Evolutionary conservation across 2,888 invertebrate species (phyloP), one percentile per base, ranked within the genome.

Genomic region (Marasmarcha lunaedactyla): DNA sequence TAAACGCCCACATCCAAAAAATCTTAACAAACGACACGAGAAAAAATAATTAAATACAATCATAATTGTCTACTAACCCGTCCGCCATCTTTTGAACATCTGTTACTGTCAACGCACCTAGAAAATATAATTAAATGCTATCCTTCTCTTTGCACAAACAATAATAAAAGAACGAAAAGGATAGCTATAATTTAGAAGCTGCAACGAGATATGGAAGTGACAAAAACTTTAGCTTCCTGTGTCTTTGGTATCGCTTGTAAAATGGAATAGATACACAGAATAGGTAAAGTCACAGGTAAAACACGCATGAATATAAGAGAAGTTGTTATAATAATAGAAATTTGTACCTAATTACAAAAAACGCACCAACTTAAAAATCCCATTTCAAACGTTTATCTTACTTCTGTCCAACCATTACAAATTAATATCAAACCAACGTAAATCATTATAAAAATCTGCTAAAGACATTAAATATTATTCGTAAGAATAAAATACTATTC

Each of bases 101-200:
- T 83, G 83, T 81, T 79, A 72, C 69, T 76, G 79, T 78, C 76
- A 76, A 74, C 78, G 78, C 79, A 83, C 81, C 81, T 83, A 79
- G 72, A 63, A 59, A 49, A 54, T 49, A 48, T 38, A 43, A 43
- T 36, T 57, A 5, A 20, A 43, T 46, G 36, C 62, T 47, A 39
- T 69, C 71, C 53, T 55, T 55, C 27, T 65, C 60, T 20, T 15
- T 41, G 41, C 59, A 7, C 14, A 6, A 1, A 1, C 1, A 35
- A 50, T 42, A 40, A 27, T 1, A 15, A 14, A 34, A 38, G 1
- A 59, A 15, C 12, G 55, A 73, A 41, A 47, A 57, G 55, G 71
- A 76, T 14, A 41, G 51, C 27, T 25, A 35, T 44, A 51, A 44
- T 47, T 51, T 61, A 62, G 71, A 62, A 48, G 66, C 60, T 60